Evolutionary conservation across 2,888 invertebrate genomes (phyloP), one percentile per base, ranked within the genome.

Genomic region (Chelonus formosanus): DNA sequence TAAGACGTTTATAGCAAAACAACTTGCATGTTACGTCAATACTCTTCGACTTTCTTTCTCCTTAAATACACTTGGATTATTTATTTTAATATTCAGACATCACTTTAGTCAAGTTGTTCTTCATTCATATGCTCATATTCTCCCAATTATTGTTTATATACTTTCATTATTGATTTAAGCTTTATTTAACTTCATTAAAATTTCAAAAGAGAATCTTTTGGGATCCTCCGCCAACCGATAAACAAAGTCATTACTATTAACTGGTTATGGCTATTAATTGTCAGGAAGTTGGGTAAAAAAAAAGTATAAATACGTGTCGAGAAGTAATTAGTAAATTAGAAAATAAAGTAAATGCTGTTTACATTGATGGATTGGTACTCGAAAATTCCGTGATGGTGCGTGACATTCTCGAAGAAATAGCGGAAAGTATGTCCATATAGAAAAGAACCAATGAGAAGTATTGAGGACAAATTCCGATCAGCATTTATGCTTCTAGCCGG

Each of bases 391-490:
- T 59, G 59, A 40, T 36, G 40, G 40, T 35, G 48, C 40, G 50
- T 50, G 48, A 65, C 47, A 53, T 58, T 64, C 57, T 52, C 44
- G 44, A 45, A 35, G 34, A 34, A 53, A 54, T 65, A 60, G 54
- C 48, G 47, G 53, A 59, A 48, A 50, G 56, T 59, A 44, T 31
- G 36, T 64, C 7, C 47, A 40, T 60, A 36, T 45, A 50, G 50
- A 65, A 68, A 67, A 34, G 65, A 71, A 68, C 70, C 79, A 81
- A 80, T 79, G 74, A 75, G 75, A 80, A 77, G 80, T 75, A 82
- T 77, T 76, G 78, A 68, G 82, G 76, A 78, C 80, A 77, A 80
- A 82, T 80, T 80, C 81, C 76, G 67, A 73, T 72, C 73, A 61
- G 65, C 67, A 70, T 55, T 62, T 45, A 54, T 53, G 20, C 44